Conservation (phyloP, 2,113 vertebrate species). For the Anas platyrhynchos region DNA sequence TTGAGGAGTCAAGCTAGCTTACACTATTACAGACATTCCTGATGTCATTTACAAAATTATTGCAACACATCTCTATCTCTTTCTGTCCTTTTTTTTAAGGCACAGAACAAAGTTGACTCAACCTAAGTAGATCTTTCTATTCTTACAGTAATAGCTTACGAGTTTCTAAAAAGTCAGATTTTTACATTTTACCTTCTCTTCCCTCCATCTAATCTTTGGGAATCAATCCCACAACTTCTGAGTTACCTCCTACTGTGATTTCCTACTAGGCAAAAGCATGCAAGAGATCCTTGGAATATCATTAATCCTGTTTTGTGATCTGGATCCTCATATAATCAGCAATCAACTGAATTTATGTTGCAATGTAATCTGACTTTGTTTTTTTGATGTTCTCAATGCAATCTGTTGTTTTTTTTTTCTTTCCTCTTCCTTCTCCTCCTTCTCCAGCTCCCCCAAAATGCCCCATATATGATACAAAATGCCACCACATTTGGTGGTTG, state of each 20-base stretch:
- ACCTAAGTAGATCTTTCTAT: background rate
- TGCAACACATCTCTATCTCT: background rate
- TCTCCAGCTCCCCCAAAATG: no score
- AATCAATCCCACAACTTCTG: background rate
- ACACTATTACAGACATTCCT: background rate
- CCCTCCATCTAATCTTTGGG: background rate
- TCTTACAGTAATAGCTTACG: background rate
- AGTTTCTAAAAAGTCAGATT: background rate
- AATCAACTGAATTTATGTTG: background rate
- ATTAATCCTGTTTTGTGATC: background rate
- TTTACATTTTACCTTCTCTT: background rate
- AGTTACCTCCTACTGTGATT: background rate
- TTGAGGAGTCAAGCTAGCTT: background rate
- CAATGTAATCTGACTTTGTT: background rate
- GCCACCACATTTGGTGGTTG: background rate
- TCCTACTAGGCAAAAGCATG: background rate
- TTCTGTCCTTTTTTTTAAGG: background rate
- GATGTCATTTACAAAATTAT: background rate
- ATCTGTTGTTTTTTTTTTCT: background rate
- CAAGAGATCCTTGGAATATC: no score
- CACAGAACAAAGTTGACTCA: background rate
- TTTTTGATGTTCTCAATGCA: background rate
- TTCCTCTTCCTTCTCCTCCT: no score
- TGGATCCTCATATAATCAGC: fast-evolving
- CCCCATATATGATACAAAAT: background rate